phyloP scores from a whole-genome alignment of 1,140 invertebrate species.

The Pectinophora gossypiella region DNA sequence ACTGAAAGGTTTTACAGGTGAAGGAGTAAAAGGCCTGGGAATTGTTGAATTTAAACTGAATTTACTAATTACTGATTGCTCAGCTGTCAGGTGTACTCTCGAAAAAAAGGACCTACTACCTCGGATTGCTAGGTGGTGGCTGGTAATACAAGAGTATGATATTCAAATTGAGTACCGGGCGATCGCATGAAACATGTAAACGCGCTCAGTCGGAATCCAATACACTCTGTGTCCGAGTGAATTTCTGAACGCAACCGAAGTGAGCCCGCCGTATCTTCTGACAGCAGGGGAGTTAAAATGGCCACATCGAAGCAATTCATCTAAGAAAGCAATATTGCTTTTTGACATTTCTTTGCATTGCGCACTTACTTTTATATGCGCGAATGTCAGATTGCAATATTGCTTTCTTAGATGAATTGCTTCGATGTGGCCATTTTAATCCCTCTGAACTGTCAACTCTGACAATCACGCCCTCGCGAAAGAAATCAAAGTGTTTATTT shows the following conservation, averaged over 20 bases:
- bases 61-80: background rate
- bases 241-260: background rate
- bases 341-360: too few species aligned
- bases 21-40: background rate
- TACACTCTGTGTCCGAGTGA: background rate
- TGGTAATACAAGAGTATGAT: background rate
- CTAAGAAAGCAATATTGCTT: too few species aligned
- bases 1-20: conserved; percentile 9
- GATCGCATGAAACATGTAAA: conserved; percentile 25
- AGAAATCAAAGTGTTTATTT: background rate
- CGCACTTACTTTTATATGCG: too few species aligned
- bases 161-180: conserved; percentile 16
- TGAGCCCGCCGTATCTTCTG: background rate
- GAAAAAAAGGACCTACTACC: background rate
- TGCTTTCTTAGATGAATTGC: too few species aligned
- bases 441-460: background rate
- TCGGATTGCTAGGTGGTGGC: background rate
- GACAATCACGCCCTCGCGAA: background rate
- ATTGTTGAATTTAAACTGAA: background rate
- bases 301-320: too few species aligned
- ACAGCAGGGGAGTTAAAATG: too few species aligned
- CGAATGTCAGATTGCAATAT: too few species aligned
- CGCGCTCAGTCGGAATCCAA: conserved; percentile 26
- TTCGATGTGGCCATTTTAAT: too few species aligned
- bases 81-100: background rate